Evolutionary conservation across 2,113 vertebrate genomes (phyloP).

Genomic region (Diadophis punctatus): DNA sequence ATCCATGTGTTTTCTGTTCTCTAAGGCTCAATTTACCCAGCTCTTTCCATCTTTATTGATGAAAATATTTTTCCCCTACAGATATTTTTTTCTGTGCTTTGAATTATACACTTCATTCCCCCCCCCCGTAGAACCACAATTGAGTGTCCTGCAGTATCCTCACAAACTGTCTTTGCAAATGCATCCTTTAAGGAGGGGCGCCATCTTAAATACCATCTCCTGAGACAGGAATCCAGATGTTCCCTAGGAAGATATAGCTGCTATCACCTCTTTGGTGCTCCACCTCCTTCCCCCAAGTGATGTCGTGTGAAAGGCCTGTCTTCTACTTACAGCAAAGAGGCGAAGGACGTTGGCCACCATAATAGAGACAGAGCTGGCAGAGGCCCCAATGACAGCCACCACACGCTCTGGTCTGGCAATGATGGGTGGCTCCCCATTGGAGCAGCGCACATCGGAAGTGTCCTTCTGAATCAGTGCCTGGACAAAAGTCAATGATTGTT

Average conservation of each 20-base stretch:
- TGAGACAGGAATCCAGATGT: not conserved
- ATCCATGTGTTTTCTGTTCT: not conserved
- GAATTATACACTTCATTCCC: not conserved
- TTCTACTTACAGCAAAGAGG: constrained; percentile 78
- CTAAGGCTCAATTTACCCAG: not conserved
- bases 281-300: not conserved
- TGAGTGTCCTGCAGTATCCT: not conserved
- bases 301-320: not conserved
- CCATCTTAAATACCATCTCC: not conserved
- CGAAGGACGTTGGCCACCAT: constrained; percentile 91
- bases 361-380: constrained; percentile 84
- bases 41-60: not conserved
- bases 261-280: not conserved
- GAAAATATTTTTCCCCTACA: not conserved
- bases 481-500: constrained; percentile 89
- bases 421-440: constrained; percentile 78
- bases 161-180: not conserved
- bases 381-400: constrained; percentile 85
- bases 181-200: not conserved
- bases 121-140: not conserved
- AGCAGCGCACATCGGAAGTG: constrained; percentile 77
- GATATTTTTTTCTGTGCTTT: not conserved
- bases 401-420: constrained; percentile 80
- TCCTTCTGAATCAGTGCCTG: constrained; percentile 83
- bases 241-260: not conserved